phyloP scores from a whole-genome alignment of 1,140 invertebrate genomes.

The Leptinotarsa undecemlineata region DNA sequence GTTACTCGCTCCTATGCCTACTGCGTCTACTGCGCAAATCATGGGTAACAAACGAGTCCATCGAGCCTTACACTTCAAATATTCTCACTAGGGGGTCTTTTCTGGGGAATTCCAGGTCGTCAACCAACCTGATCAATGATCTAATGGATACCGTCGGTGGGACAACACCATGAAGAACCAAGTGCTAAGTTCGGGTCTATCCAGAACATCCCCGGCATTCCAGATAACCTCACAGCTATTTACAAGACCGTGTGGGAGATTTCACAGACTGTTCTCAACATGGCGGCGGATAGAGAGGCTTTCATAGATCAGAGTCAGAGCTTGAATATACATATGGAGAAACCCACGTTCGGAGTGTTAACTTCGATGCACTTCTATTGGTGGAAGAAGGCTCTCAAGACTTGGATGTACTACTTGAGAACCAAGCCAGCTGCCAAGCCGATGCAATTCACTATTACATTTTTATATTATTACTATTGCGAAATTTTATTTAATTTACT shows the following conservation, averaged over 20 bases:
- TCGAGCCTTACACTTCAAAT: conserved; percentile 98
- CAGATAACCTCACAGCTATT: conserved; percentile 83
- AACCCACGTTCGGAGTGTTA: conserved; percentile 90
- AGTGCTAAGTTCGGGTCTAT: conserved; percentile 92
- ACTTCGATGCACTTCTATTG: conserved; percentile 98
- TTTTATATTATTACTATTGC: too few relatives aligned
- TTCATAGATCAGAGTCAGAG: conserved; percentile 99
- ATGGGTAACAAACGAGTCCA: conserved; percentile 98
- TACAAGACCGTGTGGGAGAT: conserved; percentile 99
- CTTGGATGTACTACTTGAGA: conserved; percentile 98
- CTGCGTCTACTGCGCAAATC: conserved; percentile 98
- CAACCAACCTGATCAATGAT: conserved; percentile 95
- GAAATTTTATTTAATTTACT: too few relatives aligned
- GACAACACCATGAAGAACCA: conserved; percentile 96
- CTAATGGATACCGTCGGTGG: conserved; percentile 91
- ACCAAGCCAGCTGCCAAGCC: conserved; percentile 96
- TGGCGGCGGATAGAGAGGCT: conserved; percentile 96
- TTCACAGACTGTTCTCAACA: conserved; percentile 90
- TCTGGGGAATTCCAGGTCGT: conserved; percentile 73
- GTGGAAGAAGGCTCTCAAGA: conserved; percentile 96
- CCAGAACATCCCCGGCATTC: conserved; percentile 88
- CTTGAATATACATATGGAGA: conserved; percentile 94
- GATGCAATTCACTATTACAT: conserved; percentile 93
- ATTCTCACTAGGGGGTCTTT: conserved; percentile 93
- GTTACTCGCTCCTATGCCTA: conserved; percentile 97